These are phyloP conservation scores for Cryptocephalus primarius DNA, from an alignment of 2,888 invertebrate species.

Conservation along the genomic window DNA sequence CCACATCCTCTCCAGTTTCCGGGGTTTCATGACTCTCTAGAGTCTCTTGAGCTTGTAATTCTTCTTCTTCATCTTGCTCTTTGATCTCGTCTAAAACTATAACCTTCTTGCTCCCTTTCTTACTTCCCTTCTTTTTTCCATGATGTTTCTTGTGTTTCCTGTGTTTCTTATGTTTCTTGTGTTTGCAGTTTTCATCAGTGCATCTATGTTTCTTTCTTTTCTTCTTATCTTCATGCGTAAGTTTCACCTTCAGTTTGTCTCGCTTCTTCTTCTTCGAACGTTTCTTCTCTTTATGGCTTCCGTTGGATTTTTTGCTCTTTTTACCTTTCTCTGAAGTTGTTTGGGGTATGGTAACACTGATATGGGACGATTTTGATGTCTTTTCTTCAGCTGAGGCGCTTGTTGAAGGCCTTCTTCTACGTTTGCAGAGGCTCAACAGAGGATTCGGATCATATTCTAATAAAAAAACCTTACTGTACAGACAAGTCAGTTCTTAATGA, in stretches of 20 bases:
- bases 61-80: constrained; percentile 3
- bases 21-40: neutral
- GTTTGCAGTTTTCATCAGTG: constrained; percentile 57
- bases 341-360: constrained; percentile 10
- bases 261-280: constrained; percentile 58
- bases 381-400: constrained; percentile 40
- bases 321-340: constrained; percentile 4
- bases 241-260: constrained; percentile 54
- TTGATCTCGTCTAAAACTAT: neutral
- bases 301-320: constrained; percentile 28
- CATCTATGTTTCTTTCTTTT: constrained; percentile 61
- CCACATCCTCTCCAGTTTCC: constrained; percentile 14
- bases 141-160: constrained; percentile 70
- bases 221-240: constrained; percentile 28
- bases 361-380: constrained; percentile 9
- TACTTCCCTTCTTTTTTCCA: constrained; percentile 39
- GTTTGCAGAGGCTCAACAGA: constrained; percentile 61
- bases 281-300: constrained; percentile 49
- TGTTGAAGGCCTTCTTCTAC: constrained; percentile 60
- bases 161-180: constrained; percentile 65
- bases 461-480: constrained; percentile 21
- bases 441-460: constrained; percentile 78
- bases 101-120: constrained; percentile 6
- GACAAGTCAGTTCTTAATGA: no score
- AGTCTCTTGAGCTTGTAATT: neutral